Evolutionary conservation across 2,797 vertebrate species (phyloP).

Genomic region (Okamejei kenojei): DNA sequence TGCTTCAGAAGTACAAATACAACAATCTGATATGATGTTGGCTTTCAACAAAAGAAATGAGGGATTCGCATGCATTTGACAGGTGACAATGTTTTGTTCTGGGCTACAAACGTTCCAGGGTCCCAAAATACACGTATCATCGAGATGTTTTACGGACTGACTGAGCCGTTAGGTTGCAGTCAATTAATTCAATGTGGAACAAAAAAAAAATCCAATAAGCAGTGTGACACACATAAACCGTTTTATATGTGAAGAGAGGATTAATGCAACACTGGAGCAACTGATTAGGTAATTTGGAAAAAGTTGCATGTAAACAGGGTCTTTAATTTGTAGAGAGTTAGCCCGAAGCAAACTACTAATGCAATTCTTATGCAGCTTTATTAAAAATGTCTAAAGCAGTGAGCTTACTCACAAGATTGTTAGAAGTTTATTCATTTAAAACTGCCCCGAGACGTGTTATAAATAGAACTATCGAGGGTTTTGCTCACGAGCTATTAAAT

Average conservation of each 20-base stretch:
- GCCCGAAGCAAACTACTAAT: not conserved
- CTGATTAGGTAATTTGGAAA: not conserved
- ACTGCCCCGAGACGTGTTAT: not conserved
- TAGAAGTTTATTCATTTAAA: conserved; percentile 28
- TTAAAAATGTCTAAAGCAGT: not conserved
- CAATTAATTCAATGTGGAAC: not conserved
- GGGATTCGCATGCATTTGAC: not conserved
- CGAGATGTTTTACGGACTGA: not conserved
- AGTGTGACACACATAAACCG: not conserved
- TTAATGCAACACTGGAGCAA: conserved; percentile 4
- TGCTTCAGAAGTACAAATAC: not conserved
- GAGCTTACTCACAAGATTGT: not conserved
- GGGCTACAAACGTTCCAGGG: not conserved
- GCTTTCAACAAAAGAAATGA: not conserved
- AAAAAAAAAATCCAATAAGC: not conserved
- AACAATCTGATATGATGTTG: not conserved
- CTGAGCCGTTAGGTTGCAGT: not conserved
- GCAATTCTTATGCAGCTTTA: not conserved
- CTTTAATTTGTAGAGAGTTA: not conserved
- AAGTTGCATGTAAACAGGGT: conserved; percentile 7
- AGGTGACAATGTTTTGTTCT: no score
- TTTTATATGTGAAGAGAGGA: not conserved
- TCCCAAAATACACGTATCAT: not conserved
- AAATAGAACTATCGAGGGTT: conserved; percentile 23
- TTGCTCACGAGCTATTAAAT: conserved; percentile 10